Evolutionary conservation across 1,140 invertebrate genomes (phyloP).

Genomic region (Sitodiplosis mosellana): DNA sequence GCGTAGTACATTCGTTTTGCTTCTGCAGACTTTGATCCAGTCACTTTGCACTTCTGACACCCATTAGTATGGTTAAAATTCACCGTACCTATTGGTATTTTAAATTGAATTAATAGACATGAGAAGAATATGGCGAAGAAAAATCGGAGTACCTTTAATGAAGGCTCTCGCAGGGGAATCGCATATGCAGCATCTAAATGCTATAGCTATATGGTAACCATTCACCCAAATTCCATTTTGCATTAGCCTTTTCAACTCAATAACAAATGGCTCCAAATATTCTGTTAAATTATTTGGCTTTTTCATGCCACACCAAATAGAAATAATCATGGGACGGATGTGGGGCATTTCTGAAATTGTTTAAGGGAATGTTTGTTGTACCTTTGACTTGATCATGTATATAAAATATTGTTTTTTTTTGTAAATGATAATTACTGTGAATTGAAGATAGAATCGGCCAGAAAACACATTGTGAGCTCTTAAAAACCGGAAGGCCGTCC

Average conservation of each 20-base stretch:
- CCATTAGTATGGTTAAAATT: not conserved
- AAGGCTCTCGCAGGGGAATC: slow-evolving; percentile 10
- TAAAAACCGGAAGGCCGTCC: no score
- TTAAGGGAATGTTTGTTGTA: no score
- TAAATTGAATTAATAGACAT: no score
- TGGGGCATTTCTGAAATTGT: no score
- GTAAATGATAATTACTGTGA: no score
- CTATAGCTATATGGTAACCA: not conserved
- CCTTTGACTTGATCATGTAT: no score
- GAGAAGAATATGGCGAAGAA: slow-evolving; percentile 7
- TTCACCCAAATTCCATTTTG: not conserved
- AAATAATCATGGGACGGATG: no score
- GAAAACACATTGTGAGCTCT: no score
- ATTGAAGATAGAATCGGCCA: no score
- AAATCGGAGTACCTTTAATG: slow-evolving; percentile 9
- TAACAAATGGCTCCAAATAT: not conserved
- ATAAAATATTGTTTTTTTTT: no score
- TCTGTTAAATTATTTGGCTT: not conserved
- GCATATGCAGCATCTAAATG: slow-evolving; percentile 5
- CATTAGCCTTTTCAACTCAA: not conserved
- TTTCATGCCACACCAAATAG: not conserved
- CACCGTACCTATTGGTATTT: not conserved
- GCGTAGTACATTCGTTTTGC: not conserved
- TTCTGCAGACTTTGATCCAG: not conserved
- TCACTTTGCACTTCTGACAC: not conserved